Evolutionary conservation across 2,888 invertebrate species (phyloP), one percentile per base, ranked within the genome.

Genomic region (Clivina fossor): DNA sequence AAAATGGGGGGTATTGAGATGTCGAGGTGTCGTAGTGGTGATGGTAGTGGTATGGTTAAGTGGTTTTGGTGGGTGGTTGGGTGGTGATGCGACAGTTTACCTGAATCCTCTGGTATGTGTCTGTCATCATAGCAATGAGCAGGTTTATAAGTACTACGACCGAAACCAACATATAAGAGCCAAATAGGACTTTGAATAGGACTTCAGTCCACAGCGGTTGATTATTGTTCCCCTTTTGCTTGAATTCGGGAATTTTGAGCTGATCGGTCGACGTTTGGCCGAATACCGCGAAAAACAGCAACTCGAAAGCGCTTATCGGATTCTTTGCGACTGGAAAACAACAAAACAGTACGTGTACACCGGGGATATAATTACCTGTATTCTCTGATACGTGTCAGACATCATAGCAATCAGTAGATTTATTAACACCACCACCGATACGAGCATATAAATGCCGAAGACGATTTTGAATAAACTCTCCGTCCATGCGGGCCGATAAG

Each of bases 61-160:
- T n/a, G n/a, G n/a, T n/a, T n/a, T n/a, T n/a, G n/a, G n/a, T n/a
- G n/a, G n/a, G n/a, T n/a, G n/a, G 49, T 49, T 32, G 46, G n/a
- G 40, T 32, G 20, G 57, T 46, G 51, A 46, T 57, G 46, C 22
- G 32, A 48, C 68, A 69, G 71, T 76, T 82, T 85, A 88, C 94
- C 84, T 98, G 95, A 73, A 98, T 98, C 73, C 95, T 83, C 76
- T 99, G 98, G 77, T 99, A 99, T 59, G 99, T 99, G 82, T 99
- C 98, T 72, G 97, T 96, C 97, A 99, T 98, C 98, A 99, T 99
- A 81, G 99, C 99, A 82, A 99, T 99, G 74, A 99, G 89, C 65
- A 99, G 85, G 80, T 99, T 99, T 79, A 99, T 98, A 68, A 99
- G 85, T 68, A 99, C 99, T 73, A 99, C 93, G 70, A 99, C 92